Base-by-base conservation (phyloP, 2,113 vertebrate species). In the Jacana jacana region DNA sequence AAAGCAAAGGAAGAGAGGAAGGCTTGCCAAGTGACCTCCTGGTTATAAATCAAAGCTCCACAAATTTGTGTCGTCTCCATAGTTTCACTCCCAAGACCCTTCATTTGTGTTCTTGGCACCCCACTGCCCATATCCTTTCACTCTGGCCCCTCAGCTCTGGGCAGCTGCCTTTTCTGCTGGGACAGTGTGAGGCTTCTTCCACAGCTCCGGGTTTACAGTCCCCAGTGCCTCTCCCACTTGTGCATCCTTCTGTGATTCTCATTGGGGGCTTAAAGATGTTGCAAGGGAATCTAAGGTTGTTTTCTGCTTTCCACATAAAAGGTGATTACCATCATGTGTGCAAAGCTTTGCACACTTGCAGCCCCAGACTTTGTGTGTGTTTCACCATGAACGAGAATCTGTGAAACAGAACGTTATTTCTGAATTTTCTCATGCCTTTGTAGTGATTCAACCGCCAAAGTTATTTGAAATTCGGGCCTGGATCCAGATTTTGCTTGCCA, bases 111-210 rank as follows among this genome's bases (percentile, higher is more conserved):
- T 81, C 42, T 63, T 84, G 39, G 16, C 6, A 4, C 3, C 17
- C 20, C 76, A 5, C 48, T 14, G 10, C 13, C 13, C 33, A 58
- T 24, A 7, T 57, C 10, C 25, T 84, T 81, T 93, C 37, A 6
- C 6, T 68, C n/a, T 63, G 55, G 13, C 31, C 64, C 46, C 31
- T 46, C 33, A 75, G 60, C 33, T 75, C 27, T 33, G 28, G 20
- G 55, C 35, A 58, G 28, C 33, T 61, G 79, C n/a, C 51, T 88
- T 81, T 83, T 27, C 51, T 73, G 19, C 46, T 42, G 27, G 35
- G 35, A 17, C 2, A 5, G 10, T 25, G 28, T 0, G 0, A 57
- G 13, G 25, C 54, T 46, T 75, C 7, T 87, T 10, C 37, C 2
- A 1, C 1, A 35, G 37, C 5, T 65, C 28, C 19, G 5, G 4